Base-by-base conservation (phyloP, 2,888 invertebrate species). In the Andrena minutula region DNA sequence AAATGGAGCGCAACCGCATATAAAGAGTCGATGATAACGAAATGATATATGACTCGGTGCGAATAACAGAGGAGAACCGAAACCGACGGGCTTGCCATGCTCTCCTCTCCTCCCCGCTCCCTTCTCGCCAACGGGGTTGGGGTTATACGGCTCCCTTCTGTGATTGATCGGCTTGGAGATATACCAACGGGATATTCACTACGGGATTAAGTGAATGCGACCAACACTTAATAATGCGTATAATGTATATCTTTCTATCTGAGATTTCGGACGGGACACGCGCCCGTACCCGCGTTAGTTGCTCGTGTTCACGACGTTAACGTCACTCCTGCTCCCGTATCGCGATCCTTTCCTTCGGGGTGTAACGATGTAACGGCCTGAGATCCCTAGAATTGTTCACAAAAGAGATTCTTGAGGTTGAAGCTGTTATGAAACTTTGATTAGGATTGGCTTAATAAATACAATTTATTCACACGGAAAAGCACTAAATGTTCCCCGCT, bases 1-100 rank as follows among this genome's bases (percentile, higher is more conserved):
- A 94, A 94, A 94, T 94, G 93, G 93, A 93, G 93, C 93, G 92
- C 93, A 91, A 92, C 93, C 94, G 93, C 93, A 92, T 93, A 94
- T 94, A 94, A 94, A 94, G 94, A 94, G 94, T 93, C 94, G 93
- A 93, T 94, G 94, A 94, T 94, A 94, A 94, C 94, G 93, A 92
- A 92, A 93, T 94, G 94, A 94, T 94, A 94, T 94, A 94, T 93
- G 93, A 92, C 93, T 92, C 88, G 91, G 91, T 89, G 93, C 91
- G 93, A 93, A 93, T 92, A 92, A 89, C 88, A 83, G 89, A 90
- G 86, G 85, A 85, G 85, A 86, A 83, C 77, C 85, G 82, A 82
- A 79, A 74, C 71, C 83, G 86, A 75, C 86, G 80, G 69, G 75
- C 68, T 61, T 49, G 78, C 71, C 63, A 72, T 75, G 75, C 51